Conservation (phyloP, 2,888 invertebrate species). For the Philereme transversata region DNA sequence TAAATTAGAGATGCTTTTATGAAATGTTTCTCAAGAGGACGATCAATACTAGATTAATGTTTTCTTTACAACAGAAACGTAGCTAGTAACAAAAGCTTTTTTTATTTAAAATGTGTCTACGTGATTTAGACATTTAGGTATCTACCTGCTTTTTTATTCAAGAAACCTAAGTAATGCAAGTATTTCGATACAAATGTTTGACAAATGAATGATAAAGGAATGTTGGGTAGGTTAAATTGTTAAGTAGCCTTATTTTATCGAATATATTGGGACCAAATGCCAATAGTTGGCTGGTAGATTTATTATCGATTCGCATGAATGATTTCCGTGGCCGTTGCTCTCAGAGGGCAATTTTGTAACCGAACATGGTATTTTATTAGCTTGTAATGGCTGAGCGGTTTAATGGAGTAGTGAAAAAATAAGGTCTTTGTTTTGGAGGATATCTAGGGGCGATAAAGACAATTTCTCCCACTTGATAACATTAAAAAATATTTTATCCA, state of each 20-base stretch:
- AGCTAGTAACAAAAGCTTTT: too few species aligned
- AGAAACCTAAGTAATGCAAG: too few species aligned
- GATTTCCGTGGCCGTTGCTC: constrained; percentile 44
- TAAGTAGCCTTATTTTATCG: constrained; percentile 42
- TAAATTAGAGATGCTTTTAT: background rate
- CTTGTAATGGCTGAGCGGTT: constrained; percentile 24
- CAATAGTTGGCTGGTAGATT: constrained; percentile 52
- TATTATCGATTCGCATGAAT: constrained; percentile 55
- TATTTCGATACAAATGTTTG: too few species aligned
- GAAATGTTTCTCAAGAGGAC: background rate
- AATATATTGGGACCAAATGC: constrained; percentile 55
- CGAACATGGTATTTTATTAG: constrained; percentile 44
- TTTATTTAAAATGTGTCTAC: too few species aligned
- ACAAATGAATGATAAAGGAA: too few species aligned
- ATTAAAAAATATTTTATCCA: too few species aligned
- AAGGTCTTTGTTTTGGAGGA: constrained; percentile 20
- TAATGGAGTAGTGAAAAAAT: constrained; percentile 15
- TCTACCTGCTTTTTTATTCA: too few species aligned
- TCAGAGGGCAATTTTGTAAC: constrained; percentile 47
- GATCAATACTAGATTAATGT: too few species aligned
- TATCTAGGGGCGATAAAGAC: background rate
- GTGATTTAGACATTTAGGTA: too few species aligned
- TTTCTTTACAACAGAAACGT: too few species aligned
- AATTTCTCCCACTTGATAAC: too few species aligned
- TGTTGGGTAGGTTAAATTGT: constrained; percentile 9